These are phyloP conservation scores for Deroptyus accipitrinus DNA, from an alignment of 2,113 vertebrate species.

Conservation along the genomic window DNA sequence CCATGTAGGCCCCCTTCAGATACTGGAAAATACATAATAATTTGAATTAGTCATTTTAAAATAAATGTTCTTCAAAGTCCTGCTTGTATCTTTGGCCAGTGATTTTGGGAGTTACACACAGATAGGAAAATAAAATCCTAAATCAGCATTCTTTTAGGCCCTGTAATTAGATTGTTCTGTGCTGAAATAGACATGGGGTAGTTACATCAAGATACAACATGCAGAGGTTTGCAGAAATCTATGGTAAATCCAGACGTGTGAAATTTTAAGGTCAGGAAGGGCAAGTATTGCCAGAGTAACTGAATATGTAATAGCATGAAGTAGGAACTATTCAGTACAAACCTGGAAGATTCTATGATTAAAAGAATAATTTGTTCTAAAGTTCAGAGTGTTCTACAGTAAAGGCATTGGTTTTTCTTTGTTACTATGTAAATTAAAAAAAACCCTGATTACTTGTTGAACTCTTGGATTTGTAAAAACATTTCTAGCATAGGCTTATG, in stretches of 20 bases:
- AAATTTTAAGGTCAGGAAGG: conserved; percentile 6
- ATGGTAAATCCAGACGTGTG: not conserved
- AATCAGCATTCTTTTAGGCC: conserved; percentile 42
- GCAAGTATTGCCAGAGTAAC: not conserved
- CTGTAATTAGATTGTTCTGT: not conserved
- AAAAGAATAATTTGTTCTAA: not conserved
- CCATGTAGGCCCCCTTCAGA: not conserved
- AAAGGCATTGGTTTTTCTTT: not conserved
- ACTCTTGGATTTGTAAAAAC: not conserved
- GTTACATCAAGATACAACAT: not conserved
- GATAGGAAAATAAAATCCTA: conserved; percentile 20
- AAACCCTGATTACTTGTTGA: not conserved
- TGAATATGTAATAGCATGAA: not conserved
- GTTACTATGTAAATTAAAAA: not conserved
- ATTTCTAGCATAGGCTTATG: not conserved
- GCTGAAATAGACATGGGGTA: not conserved
- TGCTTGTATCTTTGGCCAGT: not conserved
- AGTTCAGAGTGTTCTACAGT: not conserved
- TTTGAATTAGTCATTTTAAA: not conserved
- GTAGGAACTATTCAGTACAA: not conserved
- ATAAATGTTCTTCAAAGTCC: conserved; percentile 9
- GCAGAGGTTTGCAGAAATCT: conserved; percentile 24
- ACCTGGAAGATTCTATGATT: not conserved
- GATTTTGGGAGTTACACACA: not conserved
- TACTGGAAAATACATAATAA: not conserved